Evolutionary conservation across 2,888 invertebrate species (phyloP), one percentile per base, ranked within the genome.

Genomic region (Drosophila gaucha): DNA sequence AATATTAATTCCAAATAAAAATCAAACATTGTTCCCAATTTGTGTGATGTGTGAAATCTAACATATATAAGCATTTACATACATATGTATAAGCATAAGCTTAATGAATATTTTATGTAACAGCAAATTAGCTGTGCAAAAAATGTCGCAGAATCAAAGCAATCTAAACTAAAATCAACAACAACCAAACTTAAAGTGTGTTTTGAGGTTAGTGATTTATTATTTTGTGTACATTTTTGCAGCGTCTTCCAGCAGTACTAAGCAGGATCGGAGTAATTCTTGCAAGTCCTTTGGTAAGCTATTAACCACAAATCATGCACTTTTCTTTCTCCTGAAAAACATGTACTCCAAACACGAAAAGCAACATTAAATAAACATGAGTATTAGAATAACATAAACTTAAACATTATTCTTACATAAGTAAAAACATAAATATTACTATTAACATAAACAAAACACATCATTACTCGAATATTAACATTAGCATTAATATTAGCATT

Each of bases 211-310:
- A n/a, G n/a, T n/a, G n/a, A n/a, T n/a, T n/a, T n/a, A 90, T 90
- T 90, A 89, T 91, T 91, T 90, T 92, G 89, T 92, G 90, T 92
- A 91, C 89, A 91, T 91, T 92, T 94, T 95, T 96, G 93, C 96
- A 97, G 97, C 96, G 96, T 94, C 96, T 97, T 94, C 97, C 97
- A 94, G 96, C 96, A 94, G 96, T 97, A 94, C 96, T 97, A 95
- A 96, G 96, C 96, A 95, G 97, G 95, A 96, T 97, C 95, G 97
- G 97, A 95, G 96, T 97, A 94, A 96, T 97, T 94, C 96, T 97
- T 95, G 96, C 96, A 95, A 96, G 96, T 95, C 96, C 97, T 93
- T 95, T 97, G 96, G 96, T 97, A 97, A 97, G 97, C 93, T 91
- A 91, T 90, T 83, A 89, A 92, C 92, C 78, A 84, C 66, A 74